Base-by-base conservation (phyloP, 2,888 invertebrate species). In the Archaeoteleia sp. region DNA sequence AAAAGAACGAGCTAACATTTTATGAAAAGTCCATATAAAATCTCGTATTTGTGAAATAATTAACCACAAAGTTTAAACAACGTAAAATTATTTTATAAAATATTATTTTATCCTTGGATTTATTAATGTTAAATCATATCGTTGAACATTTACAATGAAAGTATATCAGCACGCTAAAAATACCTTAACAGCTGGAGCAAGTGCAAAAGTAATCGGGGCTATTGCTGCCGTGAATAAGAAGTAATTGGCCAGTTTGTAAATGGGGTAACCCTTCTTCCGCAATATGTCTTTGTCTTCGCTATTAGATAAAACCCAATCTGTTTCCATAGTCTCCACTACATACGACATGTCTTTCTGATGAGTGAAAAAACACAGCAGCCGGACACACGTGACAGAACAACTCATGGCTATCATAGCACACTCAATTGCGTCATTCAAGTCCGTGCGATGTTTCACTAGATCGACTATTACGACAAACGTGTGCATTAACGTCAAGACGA, bases 351-450 rank as follows among this genome's bases (percentile, higher is more conserved):
- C 78, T 39, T 71, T 67, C 20, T 66, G 68, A 14, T 78, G 70
- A 1, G 58, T 13, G 15, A 70, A 48, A 32, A 78, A 80, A 2
- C 78, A 58, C 4, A 70, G 8, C 14, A 78, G 8, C 3, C 83
- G 77, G 12, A 82, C 32, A 76, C 1, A n/a, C 8, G 68, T 37
- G 1, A 84, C 66, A 55, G 58, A 72, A 43, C 74, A 74, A 0
- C 76, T 76, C 0, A 73, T 71, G 9, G 60, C 62, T 12, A 79
- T 43, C 1, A 81, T 40, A n/a, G 73, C 74, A 53, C 80, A 77
- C 46, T 81, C 82, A 6, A 79, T 80, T 0, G 77, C 74, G 20
- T 80, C 78, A 43, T 76, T 74, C 51, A 84, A 60, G 34, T 81
- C 55, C 5, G 74, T 54, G 15, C 73, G 55, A 32, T 75, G 71